These are phyloP conservation scores for Mesorhabditis sp. DNA, from an alignment of 2,888 invertebrate species.

Conservation along the genomic window DNA sequence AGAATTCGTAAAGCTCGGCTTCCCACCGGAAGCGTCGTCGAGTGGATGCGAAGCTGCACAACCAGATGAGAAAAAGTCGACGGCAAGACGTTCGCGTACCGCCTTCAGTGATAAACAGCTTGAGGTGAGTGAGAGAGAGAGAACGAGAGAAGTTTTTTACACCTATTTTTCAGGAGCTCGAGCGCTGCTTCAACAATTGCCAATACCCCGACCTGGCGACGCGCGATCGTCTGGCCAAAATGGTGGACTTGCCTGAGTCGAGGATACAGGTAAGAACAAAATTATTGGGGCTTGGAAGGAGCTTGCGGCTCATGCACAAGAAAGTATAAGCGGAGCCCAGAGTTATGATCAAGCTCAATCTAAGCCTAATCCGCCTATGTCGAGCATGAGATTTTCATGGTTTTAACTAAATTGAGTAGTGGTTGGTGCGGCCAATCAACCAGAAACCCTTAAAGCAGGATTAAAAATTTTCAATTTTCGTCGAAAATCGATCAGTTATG, in stretches of 20 bases:
- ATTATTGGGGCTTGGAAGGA: too few relatives aligned
- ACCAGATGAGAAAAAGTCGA: not conserved
- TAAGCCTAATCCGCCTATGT: too few relatives aligned
- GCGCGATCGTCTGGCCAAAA: not conserved
- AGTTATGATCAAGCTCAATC: too few relatives aligned
- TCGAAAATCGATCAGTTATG: too few relatives aligned
- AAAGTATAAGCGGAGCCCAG: too few relatives aligned
- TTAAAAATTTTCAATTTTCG: too few relatives aligned
- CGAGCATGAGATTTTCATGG: too few relatives aligned
- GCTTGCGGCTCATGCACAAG: too few relatives aligned
- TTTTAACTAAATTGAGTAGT: too few relatives aligned
- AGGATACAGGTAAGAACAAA: not conserved
- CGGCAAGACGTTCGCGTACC: not conserved
- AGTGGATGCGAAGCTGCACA: not conserved
- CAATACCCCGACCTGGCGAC: slow-evolving; percentile 2
- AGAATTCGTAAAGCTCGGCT: slow-evolving; percentile 6
- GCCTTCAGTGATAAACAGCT: slow-evolving; percentile 4
- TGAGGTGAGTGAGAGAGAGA: not conserved
- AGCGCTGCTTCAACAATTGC: not conserved
- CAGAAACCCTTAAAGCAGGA: too few relatives aligned
- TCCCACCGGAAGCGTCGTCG: not conserved
- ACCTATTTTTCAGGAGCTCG: not conserved
- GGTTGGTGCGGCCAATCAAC: too few relatives aligned
- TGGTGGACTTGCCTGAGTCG: not conserved
- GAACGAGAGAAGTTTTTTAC: not conserved